Evolutionary conservation across 2,797 vertebrate genomes (phyloP), one percentile per base, ranked within the genome.

Genomic region (Syngnathus rostellatus): DNA sequence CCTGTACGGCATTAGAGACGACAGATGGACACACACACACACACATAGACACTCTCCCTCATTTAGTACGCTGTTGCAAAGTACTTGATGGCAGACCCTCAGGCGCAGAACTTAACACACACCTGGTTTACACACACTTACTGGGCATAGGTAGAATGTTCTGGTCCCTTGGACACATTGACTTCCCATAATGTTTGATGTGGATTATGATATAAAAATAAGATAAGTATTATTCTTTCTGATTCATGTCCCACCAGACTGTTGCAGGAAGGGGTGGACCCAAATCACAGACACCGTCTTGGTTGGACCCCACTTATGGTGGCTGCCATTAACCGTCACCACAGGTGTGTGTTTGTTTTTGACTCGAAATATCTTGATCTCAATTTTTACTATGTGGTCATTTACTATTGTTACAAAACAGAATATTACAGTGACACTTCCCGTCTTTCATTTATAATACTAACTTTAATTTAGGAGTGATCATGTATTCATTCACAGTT

Each of bases 291-390:
- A 21, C 95, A 98, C 82, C 92, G 66, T 62, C 92, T 99, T 0
- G 96, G 96, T 40, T 99, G 96, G 96, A 97, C 97, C 0, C 77
- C 94, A 9, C 92, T 99, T 46, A 99, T 99, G 97, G 95, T 96
- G 76, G 94, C 97, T 0, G 91, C 93, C 1, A 97, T 98, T 83
- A 94, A 90, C 88, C 89, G 90, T 63, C 94, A 95, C 8, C 89
- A 94, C 86, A 93, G 92, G 96, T 97, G 70, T 78, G 62, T 59
- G 25, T 68, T 10, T 39, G 12, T 64, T 37, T 62, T 25, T 45
- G 60, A 62, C 41, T 45, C 31, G 31, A 31, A 31, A 31, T 31
- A 31, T 31, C 31, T 31, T 31, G 31, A 31, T 31, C 31, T 31
- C 31, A 31, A 31, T 31, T 31, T 31, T 31, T 31, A 31, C 31